Evolutionary conservation across 1,140 invertebrate species (phyloP), one percentile per base, ranked within the genome.

Genomic region (Monochamus saltuarius): DNA sequence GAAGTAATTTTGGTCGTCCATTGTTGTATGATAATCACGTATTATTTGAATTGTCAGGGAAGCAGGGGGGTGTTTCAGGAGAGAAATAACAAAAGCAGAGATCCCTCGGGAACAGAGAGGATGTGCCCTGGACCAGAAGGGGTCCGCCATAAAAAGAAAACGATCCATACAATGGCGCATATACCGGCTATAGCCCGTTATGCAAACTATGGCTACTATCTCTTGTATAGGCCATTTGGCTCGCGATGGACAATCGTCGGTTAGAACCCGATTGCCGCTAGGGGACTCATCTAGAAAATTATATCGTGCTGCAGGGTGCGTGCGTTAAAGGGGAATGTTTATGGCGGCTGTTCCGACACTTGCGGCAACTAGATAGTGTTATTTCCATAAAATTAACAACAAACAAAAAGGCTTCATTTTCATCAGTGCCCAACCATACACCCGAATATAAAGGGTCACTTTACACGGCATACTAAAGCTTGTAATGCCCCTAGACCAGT

Each of bases 201-300:
- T 70, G 68, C 68, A 70, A 70, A 70, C 64, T 68, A 68, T 66
- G 64, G 66, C 61, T 56, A 62, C 62, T 70, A 67, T 70, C 68
- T 68, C 64, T 64, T 66, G 49, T 66, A 70, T 70, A 65, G 68
- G 64, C 61, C 66, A 63, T 65, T 67, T 60, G 60, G 62, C 55
- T 52, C 50, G 63, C 61, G 61, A 66, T 68, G 68, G 68, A 70
- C 68, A 70, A 70, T 70, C 64, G 66, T 68, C 66, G 66, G 68
- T 68, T 67, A 68, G 68, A 49, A 62, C 35, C 49, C 52, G 61
- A 68, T 66, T 64, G 64, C 56, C 68, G 50, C 49, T 61, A 56
- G 58, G 68, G 68, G 68, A 66, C 50, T 61, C 66, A 63, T 70
- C 66, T 51, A 60, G 61, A 60, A 66, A 70, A 70, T 70, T 70